Base-by-base conservation (phyloP, 2,113 vertebrate species). In the Sterrhoptilus dennistouni region DNA sequence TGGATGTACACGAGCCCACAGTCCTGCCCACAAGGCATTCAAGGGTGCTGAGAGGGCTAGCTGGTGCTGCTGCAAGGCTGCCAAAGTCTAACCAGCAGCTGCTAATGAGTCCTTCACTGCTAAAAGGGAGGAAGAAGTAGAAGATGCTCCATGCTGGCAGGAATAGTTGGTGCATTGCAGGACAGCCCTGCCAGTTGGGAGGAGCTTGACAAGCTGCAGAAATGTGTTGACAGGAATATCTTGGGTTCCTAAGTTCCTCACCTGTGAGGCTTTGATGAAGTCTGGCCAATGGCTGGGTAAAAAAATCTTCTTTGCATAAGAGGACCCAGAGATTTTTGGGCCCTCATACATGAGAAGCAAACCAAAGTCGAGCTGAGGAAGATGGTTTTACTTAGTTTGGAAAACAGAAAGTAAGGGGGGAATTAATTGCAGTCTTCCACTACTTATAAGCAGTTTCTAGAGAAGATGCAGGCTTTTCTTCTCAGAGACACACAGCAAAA, bases 131-230 rank as follows among this genome's bases (percentile, higher is more conserved):
- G 29, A 89, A 93, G 31, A 61, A 86, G 19, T 9, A 16, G 24
- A 83, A 79, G 28, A 52, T 66, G 40, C 5, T 27, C 9, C 20
- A 42, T 8, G 23, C 36, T 57, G 40, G 40, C 13, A 85, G 64
- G 13, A 87, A 21, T 9, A 3, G 42, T 14, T 72, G 53, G 9
- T 68, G n/a, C 1, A 1, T 33, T 29, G 52, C 36, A 76, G 18
- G 27, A 47, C 0, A 0, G 11, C 23, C 28, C 42, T 71, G 68
- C 13, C 16, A 40, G 63, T 20, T 47, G 89, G 66, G 3, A 75
- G 44, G 11, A 83, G 28, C 9, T 28, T 0, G 0, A 64, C 35
- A 70, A 52, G 8, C 19, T 63, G 36, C 42, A 71, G 47, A 42
- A 89, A 57, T 49, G 3, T 29, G 19, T 45, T 65, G 14, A 49